Evolutionary conservation across 2,113 vertebrate genomes (phyloP).

Genomic region (Pan troglodytes): NHGRI_mPanTro3-v2.1_pri NC_072413.2:47191001-47191500

Average conservation of each 20-base stretch:
- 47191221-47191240: conserved; percentile 22
- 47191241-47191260: conserved; percentile 30
- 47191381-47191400: not conserved
- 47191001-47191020: not conserved
- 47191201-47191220: not conserved
- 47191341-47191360: not conserved
- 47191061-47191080: conserved; percentile 23
- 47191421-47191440: not conserved
- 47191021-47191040: not conserved
- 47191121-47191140: not conserved
- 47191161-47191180: not conserved
- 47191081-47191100: not conserved
- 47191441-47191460: not conserved
- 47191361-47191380: not conserved
- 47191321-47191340: conserved; percentile 57
- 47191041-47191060: conserved; percentile 5
- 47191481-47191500: not conserved
- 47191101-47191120: not conserved
- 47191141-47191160: not conserved
- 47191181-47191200: not conserved
- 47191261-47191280: not conserved
- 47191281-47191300: not conserved
- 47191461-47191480: not conserved
- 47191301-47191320: conserved; percentile 68
- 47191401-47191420: not conserved